Evolutionary conservation across 2,113 vertebrate genomes (phyloP).

Genomic region (Coreoperca whiteheadi): DNA sequence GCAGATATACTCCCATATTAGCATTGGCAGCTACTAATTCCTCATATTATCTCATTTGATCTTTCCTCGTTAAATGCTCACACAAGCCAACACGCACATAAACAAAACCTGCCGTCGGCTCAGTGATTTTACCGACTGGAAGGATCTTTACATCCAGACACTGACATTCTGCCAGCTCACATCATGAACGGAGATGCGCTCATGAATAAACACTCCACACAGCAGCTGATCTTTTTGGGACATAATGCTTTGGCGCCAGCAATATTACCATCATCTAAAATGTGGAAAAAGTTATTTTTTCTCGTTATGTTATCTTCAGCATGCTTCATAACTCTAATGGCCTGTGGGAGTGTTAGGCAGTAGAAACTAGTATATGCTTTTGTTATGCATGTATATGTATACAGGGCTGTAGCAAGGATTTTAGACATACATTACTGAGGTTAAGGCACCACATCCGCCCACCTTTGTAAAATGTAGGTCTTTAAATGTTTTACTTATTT

Average conservation of each 20-base stretch:
- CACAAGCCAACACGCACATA: neutral
- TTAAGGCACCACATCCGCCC: neutral
- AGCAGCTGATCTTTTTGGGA: slow-evolving; percentile 5
- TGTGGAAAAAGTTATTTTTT: neutral
- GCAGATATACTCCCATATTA: neutral
- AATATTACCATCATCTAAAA: neutral
- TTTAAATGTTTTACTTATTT: neutral
- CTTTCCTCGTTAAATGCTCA: neutral
- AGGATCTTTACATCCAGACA: slow-evolving; percentile 24
- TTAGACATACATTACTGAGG: neutral
- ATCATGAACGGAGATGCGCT: slow-evolving; percentile 5
- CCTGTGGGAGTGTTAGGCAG: neutral
- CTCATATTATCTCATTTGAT: slow-evolving; percentile 5
- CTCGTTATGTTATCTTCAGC: neutral
- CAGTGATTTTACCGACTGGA: slow-evolving; percentile 2
- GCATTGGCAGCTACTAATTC: slow-evolving; percentile 12
- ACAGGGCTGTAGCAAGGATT: neutral
- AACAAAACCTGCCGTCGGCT: neutral
- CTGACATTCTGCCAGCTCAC: slow-evolving; percentile 26
- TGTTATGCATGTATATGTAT: neutral
- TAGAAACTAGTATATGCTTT: neutral
- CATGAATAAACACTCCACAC: slow-evolving; percentile 27
- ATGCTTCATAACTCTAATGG: neutral
- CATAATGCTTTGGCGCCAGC: neutral
- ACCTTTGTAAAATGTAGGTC: neutral